These are phyloP conservation scores for Osmerus mordax DNA, from an alignment of 2,113 vertebrate species.

Conservation along the genomic window DNA sequence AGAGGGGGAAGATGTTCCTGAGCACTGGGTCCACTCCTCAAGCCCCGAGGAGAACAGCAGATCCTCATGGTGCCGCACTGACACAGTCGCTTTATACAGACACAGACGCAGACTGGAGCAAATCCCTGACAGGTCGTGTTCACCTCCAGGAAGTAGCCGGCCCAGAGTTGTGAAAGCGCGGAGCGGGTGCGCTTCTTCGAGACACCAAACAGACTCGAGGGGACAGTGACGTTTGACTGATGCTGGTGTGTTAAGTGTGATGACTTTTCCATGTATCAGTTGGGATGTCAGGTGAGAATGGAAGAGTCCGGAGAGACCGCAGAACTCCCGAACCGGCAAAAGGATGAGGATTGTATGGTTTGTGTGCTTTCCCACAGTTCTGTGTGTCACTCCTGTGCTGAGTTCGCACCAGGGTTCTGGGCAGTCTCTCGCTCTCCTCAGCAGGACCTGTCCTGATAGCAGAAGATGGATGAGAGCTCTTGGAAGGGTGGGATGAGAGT, in stretches of 20 bases:
- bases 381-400: conserved; percentile 13
- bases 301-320: background rate
- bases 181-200: conserved; percentile 6
- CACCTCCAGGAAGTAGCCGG: conserved; percentile 7
- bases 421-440: conserved; percentile 31
- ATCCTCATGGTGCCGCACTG: conserved; percentile 33
- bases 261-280: conserved; percentile 33
- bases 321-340: too few species aligned
- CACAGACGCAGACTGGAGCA: conserved; percentile 40
- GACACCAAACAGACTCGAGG: conserved; percentile 5
- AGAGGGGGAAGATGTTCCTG: conserved; percentile 19
- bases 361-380: conserved; percentile 28
- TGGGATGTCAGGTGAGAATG: background rate
- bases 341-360: too few species aligned
- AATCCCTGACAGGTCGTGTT: conserved; percentile 24
- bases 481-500: conserved; percentile 34
- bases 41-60: conserved; percentile 5
- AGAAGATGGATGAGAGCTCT: conserved; percentile 39
- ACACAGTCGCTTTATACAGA: conserved; percentile 34
- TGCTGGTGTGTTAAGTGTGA: conserved; percentile 13
- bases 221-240: conserved; percentile 10
- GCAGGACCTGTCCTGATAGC: conserved; percentile 32
- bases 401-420: conserved; percentile 29
- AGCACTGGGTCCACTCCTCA: conserved; percentile 22
- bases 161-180: conserved; percentile 25